These are phyloP conservation scores for Chironomus striatipennis DNA, from an alignment of 1,140 invertebrate species.

Conservation along the genomic window DNA sequence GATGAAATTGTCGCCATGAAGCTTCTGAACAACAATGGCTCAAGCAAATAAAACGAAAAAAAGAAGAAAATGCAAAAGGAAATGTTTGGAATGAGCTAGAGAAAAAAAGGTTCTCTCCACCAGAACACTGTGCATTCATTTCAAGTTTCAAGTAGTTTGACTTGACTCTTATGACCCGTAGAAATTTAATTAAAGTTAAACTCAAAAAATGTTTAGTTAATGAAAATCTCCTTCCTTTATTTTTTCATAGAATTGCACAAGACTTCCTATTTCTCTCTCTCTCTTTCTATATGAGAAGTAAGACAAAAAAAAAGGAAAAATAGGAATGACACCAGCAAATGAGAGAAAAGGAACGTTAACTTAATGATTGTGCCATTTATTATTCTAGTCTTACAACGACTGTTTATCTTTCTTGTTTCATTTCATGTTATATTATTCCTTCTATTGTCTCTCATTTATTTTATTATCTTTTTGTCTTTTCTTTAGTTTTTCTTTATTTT, in stretches of 20 bases:
- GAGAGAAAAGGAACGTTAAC: conserved; percentile 19
- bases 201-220: neutral
- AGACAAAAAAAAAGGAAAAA: neutral
- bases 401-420: conserved; percentile 11
- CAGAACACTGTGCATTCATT: conserved; percentile 3
- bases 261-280: neutral
- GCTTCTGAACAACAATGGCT: neutral
- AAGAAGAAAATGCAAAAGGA: neutral
- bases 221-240: neutral
- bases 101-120: no score
- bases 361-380: conserved; percentile 20
- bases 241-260: neutral
- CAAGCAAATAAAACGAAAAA: neutral
- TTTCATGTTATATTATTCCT: neutral
- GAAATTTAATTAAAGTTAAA: conserved; percentile 21
- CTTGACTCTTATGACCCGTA: conserved; percentile 18
- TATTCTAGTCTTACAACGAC: conserved; percentile 9
- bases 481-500: neutral
- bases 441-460: neutral
- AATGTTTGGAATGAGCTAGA: no score
- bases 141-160: neutral
- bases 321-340: neutral
- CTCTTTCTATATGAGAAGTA: neutral
- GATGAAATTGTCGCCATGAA: neutral
- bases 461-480: neutral